A percentile compares a stretch with the other conserved stretches of the same genome.
Conservation (phyloP, 2,888 invertebrate species). For the Drosophila maculinotata region DNA sequence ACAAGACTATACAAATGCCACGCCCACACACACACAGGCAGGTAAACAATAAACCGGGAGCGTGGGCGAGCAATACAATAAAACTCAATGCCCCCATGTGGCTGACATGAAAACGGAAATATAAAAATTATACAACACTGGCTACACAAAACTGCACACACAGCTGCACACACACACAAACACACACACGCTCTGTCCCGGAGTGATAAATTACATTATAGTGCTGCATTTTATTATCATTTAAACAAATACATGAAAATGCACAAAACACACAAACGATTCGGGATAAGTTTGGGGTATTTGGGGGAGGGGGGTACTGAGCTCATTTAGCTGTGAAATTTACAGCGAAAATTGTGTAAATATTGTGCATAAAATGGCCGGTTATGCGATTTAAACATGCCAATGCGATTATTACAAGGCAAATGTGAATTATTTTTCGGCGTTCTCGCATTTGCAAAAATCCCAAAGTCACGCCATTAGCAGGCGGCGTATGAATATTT, state of each 20-base stretch:
- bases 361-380: constrained; percentile 49
- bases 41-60: constrained; percentile 42
- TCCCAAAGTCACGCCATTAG: constrained; percentile 45
- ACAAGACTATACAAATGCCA: constrained; percentile 31
- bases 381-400: constrained; percentile 60
- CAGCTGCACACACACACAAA: background rate
- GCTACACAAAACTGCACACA: constrained; percentile 9
- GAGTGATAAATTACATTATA: constrained; percentile 65
- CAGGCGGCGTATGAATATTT: constrained; percentile 49
- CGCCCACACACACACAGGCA: constrained; percentile 17
- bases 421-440: constrained; percentile 31
- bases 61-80: constrained; percentile 33
- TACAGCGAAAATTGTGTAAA: constrained; percentile 53
- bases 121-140: constrained; percentile 45
- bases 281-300: background rate
- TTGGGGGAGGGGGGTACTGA: background rate
- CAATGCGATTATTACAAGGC: constrained; percentile 45
- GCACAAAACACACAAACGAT: constrained; percentile 16
- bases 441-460: constrained; percentile 20
- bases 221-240: constrained; percentile 71
- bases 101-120: constrained; percentile 42
- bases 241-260: constrained; percentile 48
- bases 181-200: background rate
- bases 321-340: constrained; percentile 18
- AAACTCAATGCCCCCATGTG: constrained; percentile 20